Base-by-base conservation (phyloP, 2,113 vertebrate genomes). In the Hucho hucho region DNA sequence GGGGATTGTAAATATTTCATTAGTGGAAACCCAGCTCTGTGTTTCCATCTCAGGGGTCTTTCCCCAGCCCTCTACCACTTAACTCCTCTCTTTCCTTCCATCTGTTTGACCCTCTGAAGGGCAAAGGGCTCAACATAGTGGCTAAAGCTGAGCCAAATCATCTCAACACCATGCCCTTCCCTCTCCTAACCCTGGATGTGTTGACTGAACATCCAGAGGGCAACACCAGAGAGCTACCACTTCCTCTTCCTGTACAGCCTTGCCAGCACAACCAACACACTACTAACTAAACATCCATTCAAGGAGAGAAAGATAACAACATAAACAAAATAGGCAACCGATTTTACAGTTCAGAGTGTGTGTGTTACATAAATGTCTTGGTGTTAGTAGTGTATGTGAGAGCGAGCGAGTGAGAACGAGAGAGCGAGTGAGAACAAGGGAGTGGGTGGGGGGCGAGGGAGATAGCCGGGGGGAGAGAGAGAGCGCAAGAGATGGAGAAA, bases 1-100 rank as follows among this genome's bases (percentile, higher is more conserved):
- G 64, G 59, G 67, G 4, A 6, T 49, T 70, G 74, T 89, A 72
- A 75, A 90, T 89, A 77, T 89, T 90, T 87, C 25, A 90, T 83
- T 80, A 83, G 75, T 81, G 70, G 73, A 86, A 85, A 81, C 75
- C 75, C 74, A 85, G 73, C 75, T 65, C 61, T 13, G 26, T 74
- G 68, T 32, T 69, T 81, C 47, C 58, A 74, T 87, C 78, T 77
- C 67, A 64, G 29, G 64, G 80, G 69, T 78, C 28, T 64, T 69
- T 77, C 75, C 73, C n/a, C 29, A 79, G 86, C 83, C 76, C 83
- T 84, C 73, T 74, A 64, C 74, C 77, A 79, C 25, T n/a, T 13
- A 56, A 9, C 37, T 14, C 13, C 29, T 3, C 25, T 61, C 56
- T 18, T 59, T 13, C 53, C 53, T 25, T 81, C 76, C 83, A 86